Base-by-base conservation (phyloP, 2,113 vertebrate genomes). In the Spermophilus dauricus region DNA sequence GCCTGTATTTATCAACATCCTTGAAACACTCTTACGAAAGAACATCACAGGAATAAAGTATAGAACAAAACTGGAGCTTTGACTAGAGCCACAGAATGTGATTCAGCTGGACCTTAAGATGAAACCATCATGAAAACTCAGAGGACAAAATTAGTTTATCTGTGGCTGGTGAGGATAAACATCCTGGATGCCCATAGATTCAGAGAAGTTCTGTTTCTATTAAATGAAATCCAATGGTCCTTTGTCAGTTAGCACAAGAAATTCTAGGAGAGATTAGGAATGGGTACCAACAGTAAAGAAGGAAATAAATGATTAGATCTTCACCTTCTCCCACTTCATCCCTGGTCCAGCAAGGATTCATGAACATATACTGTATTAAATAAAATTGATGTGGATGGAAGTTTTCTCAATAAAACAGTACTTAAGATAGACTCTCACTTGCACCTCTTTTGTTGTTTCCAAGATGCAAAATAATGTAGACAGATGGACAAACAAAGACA, bases 381-480 rank as follows among this genome's bases (percentile, higher is more conserved):
- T 67, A 89, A 96, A 81, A 80, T 58, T 12, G 84, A 87, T 72
- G 6, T 80, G 11, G 4, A 75, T 0, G 17, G 85, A 63, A 86
- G 10, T 45, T 67, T 56, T 91, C 5, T 51, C 16, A 76, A 53
- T 77, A 82, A 58, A 89, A 28, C 11, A 69, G 24, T 34, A 86
- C 2, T 78, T 30, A 95, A 32, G 76, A 85, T 42, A 24, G 39
- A 86, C 94, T 78, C 30, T 80, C 8, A 18, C 17, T 77, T 67
- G 14, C 2, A 11, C 51, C 16, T 84, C 12, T 67, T 30, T 18
- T 28, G 58, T 92, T 93, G 45, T 91, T 95, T 69, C 37, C 13
- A 67, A 92, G 61, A 86, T 94, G 67, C 26, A 65, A 86, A 86
- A 42, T 90, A 90, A 87, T 58, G 28, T 39, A 72, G 20, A 67